phyloP scores from a whole-genome alignment of 2,797 vertebrate species.

The Notolepis coatsorum region DNA sequence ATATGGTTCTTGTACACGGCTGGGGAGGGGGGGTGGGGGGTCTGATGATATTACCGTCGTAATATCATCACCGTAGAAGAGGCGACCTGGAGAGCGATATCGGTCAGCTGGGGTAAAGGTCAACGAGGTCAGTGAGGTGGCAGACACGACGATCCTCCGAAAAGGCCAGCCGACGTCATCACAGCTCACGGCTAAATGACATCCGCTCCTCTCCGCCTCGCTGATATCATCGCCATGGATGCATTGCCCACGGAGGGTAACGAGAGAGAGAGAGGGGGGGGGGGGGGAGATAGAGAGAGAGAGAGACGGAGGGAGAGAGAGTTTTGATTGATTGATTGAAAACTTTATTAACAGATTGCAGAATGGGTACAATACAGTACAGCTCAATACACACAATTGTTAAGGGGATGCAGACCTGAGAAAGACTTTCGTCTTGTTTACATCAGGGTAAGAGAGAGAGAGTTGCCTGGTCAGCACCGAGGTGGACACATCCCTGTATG shows the following conservation, averaged over 20 bases:
- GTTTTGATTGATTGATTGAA: no score
- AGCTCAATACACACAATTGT: no score
- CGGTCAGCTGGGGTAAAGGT: constrained; percentile 40
- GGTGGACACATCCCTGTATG: no score
- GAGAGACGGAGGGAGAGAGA: no score
- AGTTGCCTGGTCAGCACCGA: no score
- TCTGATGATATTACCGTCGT: background rate
- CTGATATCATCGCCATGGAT: background rate
- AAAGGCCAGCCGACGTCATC: constrained; percentile 41
- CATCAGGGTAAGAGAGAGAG: no score
- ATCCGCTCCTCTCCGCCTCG: constrained; percentile 23
- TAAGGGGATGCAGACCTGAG: no score
- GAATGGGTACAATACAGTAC: no score
- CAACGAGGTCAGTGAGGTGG: constrained; percentile 15
- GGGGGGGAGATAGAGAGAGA: no score
- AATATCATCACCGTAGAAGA: background rate
- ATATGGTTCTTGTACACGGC: constrained; percentile 1
- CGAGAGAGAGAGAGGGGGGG: no score
- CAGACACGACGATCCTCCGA: background rate
- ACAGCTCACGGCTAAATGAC: constrained; percentile 26
- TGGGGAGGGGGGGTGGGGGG: background rate
- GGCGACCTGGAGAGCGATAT: background rate
- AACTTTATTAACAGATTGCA: no score
- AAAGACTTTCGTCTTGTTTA: no score
- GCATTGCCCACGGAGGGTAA: background rate